Percentiles rank a stretch among this genome's conserved stretches.
Evolutionary conservation across 2,888 invertebrate species (phyloP).

Genomic region (Agonopterix arenella): DNA sequence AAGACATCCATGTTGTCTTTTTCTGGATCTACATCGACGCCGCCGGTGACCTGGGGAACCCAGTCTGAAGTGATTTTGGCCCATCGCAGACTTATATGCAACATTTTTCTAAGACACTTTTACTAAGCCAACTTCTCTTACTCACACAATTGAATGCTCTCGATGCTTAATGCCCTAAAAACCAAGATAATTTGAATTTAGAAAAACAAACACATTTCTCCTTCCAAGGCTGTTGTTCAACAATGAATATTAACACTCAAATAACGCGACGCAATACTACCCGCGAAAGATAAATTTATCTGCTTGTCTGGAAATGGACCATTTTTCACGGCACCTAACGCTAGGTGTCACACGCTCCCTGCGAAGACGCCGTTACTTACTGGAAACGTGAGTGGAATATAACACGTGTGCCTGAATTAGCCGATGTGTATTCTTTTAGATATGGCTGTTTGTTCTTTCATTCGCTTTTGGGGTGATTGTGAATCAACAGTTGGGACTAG

Average conservation of each 20-base stretch:
- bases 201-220: too few species aligned
- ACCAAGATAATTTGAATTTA: too few species aligned
- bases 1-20: too few species aligned
- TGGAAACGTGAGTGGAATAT: constrained; percentile 56
- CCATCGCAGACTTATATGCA: too few species aligned
- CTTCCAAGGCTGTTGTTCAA: constrained; percentile 35
- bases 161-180: too few species aligned
- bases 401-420: constrained; percentile 54
- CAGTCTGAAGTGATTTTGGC: too few species aligned
- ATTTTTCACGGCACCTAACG: constrained; percentile 74
- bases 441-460: constrained; percentile 37
- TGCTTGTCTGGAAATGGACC: constrained; percentile 58
- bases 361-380: constrained; percentile 69
- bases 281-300: constrained; percentile 73
- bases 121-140: too few species aligned
- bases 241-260: constrained; percentile 72
- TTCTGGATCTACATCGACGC: too few species aligned
- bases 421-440: constrained; percentile 40
- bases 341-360: constrained; percentile 61
- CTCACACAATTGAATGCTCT: too few species aligned
- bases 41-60: too few species aligned
- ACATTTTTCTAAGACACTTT: too few species aligned
- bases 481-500: neutral
- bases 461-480: constrained; percentile 19
- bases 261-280: constrained; percentile 59